Conservation (phyloP, 2,113 vertebrate genomes). For the Merops nubicus region DNA sequence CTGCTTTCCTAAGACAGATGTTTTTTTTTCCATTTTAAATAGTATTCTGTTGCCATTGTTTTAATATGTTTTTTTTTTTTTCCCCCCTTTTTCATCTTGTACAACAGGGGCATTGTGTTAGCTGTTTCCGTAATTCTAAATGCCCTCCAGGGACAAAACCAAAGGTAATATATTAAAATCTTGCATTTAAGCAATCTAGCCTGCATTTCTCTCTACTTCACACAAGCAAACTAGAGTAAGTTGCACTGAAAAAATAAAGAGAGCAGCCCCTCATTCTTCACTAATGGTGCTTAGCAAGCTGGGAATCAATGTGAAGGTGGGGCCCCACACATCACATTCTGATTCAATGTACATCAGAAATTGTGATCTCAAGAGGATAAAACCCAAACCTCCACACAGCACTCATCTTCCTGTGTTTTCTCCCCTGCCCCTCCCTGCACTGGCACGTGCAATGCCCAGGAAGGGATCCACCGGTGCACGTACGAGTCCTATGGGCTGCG, state of each 20-base stretch:
- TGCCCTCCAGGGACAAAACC: conserved; percentile 81
- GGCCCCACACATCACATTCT: neutral
- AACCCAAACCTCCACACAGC: accelerated
- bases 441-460: neutral
- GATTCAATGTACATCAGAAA: neutral
- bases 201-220: neutral
- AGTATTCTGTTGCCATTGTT: neutral
- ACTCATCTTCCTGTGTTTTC: neutral
- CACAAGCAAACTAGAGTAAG: neutral
- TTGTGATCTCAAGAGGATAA: neutral
- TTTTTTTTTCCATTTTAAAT: neutral
- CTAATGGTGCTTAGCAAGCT: accelerated
- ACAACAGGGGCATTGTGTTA: conserved; percentile 80
- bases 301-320: no score
- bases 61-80: neutral
- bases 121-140: conserved; percentile 58
- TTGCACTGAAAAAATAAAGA: neutral
- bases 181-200: neutral
- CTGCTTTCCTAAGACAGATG: neutral
- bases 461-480: conserved; percentile 68
- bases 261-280: neutral
- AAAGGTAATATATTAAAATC: conserved; percentile 77
- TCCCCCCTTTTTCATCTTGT: neutral
- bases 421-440: accelerated
- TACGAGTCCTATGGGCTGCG: conserved; percentile 22